Evolutionary conservation across 2,797 vertebrate species (phyloP).

Genomic region (Leptoclinus maculatus): DNA sequence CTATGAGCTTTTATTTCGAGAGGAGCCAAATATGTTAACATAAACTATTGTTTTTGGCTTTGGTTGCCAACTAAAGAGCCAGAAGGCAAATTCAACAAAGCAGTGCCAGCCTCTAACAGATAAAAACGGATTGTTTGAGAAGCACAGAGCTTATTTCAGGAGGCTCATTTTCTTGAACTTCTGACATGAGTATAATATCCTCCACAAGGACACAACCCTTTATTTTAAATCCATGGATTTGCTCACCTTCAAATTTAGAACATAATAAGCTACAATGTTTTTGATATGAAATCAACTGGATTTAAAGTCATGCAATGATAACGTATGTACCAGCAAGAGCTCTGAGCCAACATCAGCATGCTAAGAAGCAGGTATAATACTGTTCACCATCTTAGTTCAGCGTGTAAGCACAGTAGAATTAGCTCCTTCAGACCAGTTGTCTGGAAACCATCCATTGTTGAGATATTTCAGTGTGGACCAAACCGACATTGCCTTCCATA

Average conservation of each 20-base stretch:
- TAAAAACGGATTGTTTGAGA: slow-evolving; percentile 27
- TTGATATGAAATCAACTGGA: not conserved
- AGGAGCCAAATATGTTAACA: slow-evolving; percentile 50
- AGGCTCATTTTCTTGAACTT: slow-evolving; percentile 1
- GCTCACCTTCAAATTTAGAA: slow-evolving; percentile 17
- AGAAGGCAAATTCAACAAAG: slow-evolving; percentile 38
- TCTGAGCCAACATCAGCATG: not conserved
- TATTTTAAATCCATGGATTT: slow-evolving; percentile 9
- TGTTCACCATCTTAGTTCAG: not conserved
- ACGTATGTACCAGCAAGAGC: not conserved
- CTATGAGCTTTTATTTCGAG: slow-evolving; percentile 29
- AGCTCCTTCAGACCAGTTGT: not conserved
- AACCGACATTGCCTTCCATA: not conserved
- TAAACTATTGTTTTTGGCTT: slow-evolving; percentile 53
- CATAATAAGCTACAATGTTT: not conserved
- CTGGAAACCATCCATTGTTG: not conserved
- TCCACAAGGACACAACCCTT: slow-evolving; percentile 1
- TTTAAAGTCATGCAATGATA: not conserved
- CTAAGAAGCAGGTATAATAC: not conserved
- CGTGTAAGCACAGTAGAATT: not conserved
- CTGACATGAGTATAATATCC: slow-evolving; percentile 5
- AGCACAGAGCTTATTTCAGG: slow-evolving; percentile 3
- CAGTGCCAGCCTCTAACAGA: slow-evolving; percentile 7
- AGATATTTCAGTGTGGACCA: slow-evolving; percentile 1
- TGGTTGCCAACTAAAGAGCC: slow-evolving; percentile 19